A percentile compares a stretch with the other conserved stretches of the same genome.
These are phyloP conservation scores for Bactericera cockerelli DNA, from an alignment of 1,140 invertebrate genomes.

Conservation along the genomic window DNA sequence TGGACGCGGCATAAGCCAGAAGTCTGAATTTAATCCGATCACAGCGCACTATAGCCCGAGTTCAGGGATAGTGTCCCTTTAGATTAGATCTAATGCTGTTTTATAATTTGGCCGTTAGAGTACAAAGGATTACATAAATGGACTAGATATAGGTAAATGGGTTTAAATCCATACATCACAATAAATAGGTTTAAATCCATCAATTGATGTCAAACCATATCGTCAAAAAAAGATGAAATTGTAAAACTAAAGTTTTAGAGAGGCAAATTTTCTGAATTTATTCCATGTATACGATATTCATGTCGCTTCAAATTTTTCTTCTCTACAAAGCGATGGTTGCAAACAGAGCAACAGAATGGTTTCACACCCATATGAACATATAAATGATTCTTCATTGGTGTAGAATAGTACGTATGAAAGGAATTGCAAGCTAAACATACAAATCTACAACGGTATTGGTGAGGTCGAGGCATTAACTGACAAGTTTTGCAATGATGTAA, in stretches of 20 bases:
- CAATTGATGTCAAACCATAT: no score
- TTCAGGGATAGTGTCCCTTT: no score
- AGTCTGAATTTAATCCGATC: no score
- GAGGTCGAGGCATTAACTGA: neutral
- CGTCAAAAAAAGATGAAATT: no score
- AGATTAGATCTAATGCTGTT: no score
- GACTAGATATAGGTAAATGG: no score
- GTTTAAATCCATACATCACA: no score
- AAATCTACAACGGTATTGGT: constrained; percentile 11
- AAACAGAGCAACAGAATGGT: constrained; percentile 12
- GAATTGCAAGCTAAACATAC: neutral
- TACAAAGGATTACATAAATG: no score
- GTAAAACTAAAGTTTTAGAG: neutral
- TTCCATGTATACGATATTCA: neutral
- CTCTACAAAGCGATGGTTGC: constrained; percentile 12
- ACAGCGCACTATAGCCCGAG: no score
- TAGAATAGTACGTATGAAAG: neutral
- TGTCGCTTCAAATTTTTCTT: neutral
- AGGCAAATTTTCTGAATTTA: neutral
- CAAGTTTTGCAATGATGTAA: neutral
- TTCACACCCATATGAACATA: constrained; percentile 10
- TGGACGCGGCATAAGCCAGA: no score
- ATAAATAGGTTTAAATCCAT: no score
- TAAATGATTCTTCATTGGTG: neutral
- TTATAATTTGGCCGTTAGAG: no score